These are phyloP conservation scores for Macrotis lagotis DNA, from an alignment of 2,113 vertebrate species.

Conservation along the genomic window DNA sequence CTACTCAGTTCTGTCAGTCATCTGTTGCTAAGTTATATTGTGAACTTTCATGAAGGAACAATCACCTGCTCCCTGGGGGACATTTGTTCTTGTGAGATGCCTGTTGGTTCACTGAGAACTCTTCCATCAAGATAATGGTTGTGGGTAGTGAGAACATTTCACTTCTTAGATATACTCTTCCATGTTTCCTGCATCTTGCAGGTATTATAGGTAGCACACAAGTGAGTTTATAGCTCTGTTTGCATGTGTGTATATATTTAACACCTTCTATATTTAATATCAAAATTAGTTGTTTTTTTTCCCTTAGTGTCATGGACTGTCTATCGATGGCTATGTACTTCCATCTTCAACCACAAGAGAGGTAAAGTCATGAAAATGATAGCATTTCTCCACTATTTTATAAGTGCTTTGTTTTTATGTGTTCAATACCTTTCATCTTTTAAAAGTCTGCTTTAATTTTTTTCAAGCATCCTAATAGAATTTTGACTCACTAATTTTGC, in stretches of 20 bases:
- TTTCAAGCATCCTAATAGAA: background rate
- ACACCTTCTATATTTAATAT: constrained; percentile 32
- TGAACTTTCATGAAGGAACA: constrained; percentile 23
- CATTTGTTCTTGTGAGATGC: constrained; percentile 35
- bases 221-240: background rate
- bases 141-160: constrained; percentile 67
- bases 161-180: constrained; percentile 75
- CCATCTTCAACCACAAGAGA: constrained; percentile 97
- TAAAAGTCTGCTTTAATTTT: background rate
- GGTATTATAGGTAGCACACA: constrained; percentile 53
- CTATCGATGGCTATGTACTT: constrained; percentile 96
- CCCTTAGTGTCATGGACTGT: constrained; percentile 94
- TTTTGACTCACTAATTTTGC: background rate
- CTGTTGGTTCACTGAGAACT: constrained; percentile 64
- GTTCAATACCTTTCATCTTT: background rate
- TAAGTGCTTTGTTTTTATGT: background rate
- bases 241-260: background rate
- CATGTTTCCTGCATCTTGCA: constrained; percentile 25
- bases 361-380: constrained; percentile 80
- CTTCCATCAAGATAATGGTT: constrained; percentile 65
- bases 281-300: constrained; percentile 46
- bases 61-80: constrained; percentile 47
- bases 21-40: constrained; percentile 38
- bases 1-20: constrained; percentile 33
- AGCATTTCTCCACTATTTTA: background rate